A percentile compares a stretch with the other conserved stretches of the same genome.
Evolutionary conservation across 2,113 vertebrate species (phyloP).

Genomic region (Sitta europaea): DNA sequence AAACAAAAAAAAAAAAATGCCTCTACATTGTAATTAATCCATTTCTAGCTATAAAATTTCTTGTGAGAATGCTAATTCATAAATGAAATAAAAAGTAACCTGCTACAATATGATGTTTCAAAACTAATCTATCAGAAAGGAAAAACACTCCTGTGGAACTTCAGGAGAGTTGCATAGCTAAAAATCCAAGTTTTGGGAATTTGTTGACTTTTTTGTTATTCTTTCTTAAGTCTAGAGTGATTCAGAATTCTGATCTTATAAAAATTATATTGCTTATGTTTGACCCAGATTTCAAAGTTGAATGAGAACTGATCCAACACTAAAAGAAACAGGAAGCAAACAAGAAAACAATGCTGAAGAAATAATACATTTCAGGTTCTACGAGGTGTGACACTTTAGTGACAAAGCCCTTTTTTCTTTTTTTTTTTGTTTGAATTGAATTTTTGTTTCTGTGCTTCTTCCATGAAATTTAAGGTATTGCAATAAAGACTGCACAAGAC

Average conservation of each 20-base stretch:
- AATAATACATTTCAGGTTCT: not conserved
- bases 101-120: not conserved
- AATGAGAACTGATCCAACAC: not conserved
- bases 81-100: not conserved
- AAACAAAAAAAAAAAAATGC: not conserved
- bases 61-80: not conserved
- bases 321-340: not conserved
- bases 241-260: not conserved
- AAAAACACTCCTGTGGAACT: not conserved
- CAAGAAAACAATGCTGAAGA: not conserved
- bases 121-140: not conserved
- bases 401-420: not conserved
- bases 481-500: not conserved
- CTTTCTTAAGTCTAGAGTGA: not conserved
- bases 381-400: not conserved
- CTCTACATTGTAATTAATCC: not conserved
- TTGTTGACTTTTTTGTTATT: not conserved
- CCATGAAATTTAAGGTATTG: not conserved
- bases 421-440: not conserved
- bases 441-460: not conserved
- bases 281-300: not conserved
- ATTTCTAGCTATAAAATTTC: not conserved
- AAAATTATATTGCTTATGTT: not conserved
- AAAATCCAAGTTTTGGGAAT: not conserved
- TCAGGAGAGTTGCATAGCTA: not conserved